Base-by-base conservation (phyloP, 2,113 vertebrate genomes). In the Cynocephalus volans region DNA sequence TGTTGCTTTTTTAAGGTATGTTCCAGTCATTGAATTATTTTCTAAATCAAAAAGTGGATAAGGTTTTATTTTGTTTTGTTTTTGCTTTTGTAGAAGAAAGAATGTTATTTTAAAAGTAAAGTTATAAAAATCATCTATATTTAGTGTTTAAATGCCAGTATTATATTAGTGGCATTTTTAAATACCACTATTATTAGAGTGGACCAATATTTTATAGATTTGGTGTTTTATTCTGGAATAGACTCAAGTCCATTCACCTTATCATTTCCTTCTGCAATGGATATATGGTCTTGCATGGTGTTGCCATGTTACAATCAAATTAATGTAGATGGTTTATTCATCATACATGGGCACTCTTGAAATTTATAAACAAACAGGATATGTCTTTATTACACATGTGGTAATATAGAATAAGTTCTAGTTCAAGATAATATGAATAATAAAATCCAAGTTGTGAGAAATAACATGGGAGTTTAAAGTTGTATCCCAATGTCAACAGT, bases 1-100 rank as follows among this genome's bases (percentile, higher is more conserved):
- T 99, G 99, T 99, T 99, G 98, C 98, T 99, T 99, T 98, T 99
- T 99, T 97, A 99, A 99, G 99, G 99, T 99, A 98, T 70, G 96
- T 85, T 73, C 24, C 24, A 92, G 56, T 52, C 89, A 92, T 92
- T 95, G 93, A 90, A 81, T 77, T 54, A 90, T 93, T 94, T 24
- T 10, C 69, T 88, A 50, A 70, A 70, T 54, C 8, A 62, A 93
- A 93, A 87, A 67, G 15, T 3, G 1, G 15, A 14, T 77, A 69
- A 60, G 31, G 12, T 87, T 86, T 88, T 77, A 56, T 73, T 96
- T 48, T 90, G 31, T 88, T 70, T 89, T 50, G 26, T 62, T 83
- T 83, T 96, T 81, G 64, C 19, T 73, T 92, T 90, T 93, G 7
- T 87, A 79, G 33, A 90, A 85, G 56, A 95, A 94, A 81, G 36